Conservation (phyloP, 2,888 invertebrate genomes). For the Clanis bilineata region DNA sequence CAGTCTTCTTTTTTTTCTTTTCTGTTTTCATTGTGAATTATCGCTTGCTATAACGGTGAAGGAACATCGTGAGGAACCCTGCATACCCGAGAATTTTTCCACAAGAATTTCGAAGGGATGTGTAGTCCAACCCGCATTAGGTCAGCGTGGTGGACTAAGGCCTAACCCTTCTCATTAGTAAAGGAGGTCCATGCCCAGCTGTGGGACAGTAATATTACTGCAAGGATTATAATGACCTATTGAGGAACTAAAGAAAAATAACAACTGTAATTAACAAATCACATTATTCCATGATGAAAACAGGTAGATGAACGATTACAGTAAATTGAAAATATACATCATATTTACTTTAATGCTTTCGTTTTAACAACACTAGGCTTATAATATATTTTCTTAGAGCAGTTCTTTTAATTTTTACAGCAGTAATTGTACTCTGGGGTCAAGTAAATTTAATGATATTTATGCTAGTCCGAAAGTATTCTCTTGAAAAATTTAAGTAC, state of each 20-base stretch:
- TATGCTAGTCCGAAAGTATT: not conserved
- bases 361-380: slow-evolving; percentile 7
- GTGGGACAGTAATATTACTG: too few species aligned
- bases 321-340: not conserved
- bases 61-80: too few species aligned
- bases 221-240: too few species aligned
- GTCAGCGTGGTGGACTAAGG: too few species aligned
- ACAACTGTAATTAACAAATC: not conserved
- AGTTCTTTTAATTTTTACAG: not conserved
- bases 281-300: not conserved
- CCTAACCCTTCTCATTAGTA: too few species aligned
- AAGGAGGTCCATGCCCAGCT: too few species aligned
- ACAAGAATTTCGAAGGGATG: too few species aligned
- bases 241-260: not conserved
- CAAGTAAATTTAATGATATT: slow-evolving; percentile 10
- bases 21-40: too few species aligned
- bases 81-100: too few species aligned
- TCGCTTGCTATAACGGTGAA: too few species aligned
- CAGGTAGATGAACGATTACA: not conserved
- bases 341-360: slow-evolving; percentile 1
- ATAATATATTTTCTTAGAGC: slow-evolving; percentile 4
- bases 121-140: too few species aligned
- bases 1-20: too few species aligned
- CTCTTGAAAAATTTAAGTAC: not conserved
- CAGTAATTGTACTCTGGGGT: slow-evolving; percentile 10